Conservation (phyloP, 2,797 vertebrate genomes). For the Enteromius mattozi region DNA sequence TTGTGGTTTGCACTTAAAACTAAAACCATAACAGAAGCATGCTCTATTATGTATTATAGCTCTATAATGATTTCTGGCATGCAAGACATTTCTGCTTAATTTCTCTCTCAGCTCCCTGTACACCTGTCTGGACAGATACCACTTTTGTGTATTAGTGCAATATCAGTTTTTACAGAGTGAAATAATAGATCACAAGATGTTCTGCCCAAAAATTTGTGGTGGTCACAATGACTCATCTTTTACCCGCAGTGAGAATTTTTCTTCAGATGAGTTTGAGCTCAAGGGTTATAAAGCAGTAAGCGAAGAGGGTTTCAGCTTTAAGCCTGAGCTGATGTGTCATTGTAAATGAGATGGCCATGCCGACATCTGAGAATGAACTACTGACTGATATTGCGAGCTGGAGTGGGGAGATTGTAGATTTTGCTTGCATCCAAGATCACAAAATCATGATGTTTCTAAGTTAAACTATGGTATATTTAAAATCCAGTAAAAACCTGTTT, state of each 20-base stretch:
- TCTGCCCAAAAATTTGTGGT: background rate
- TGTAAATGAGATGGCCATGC: slow-evolving; percentile 23
- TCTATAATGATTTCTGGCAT: background rate
- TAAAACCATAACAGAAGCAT: slow-evolving; percentile 1
- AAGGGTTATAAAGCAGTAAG: slow-evolving; percentile 9
- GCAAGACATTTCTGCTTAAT: background rate
- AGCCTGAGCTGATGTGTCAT: slow-evolving; percentile 21
- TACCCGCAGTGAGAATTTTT: slow-evolving; percentile 9
- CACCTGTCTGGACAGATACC: background rate
- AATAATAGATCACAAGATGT: slow-evolving; percentile 8
- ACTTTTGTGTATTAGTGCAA: background rate
- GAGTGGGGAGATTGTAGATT: background rate
- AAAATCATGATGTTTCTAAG: background rate
- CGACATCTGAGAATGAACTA: background rate
- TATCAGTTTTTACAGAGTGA: slow-evolving; percentile 2
- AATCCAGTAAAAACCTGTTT: background rate
- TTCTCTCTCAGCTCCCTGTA: background rate
- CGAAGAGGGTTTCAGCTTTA: slow-evolving; percentile 7
- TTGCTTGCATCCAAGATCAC: background rate
- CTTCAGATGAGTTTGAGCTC: background rate
- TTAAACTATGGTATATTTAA: slow-evolving; percentile 13
- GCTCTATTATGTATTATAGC: background rate
- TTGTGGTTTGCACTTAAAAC: background rate
- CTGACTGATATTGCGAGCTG: slow-evolving; percentile 8
- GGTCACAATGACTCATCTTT: slow-evolving; percentile 27